Evolutionary conservation across 2,888 invertebrate species (phyloP).

Genomic region (Phoronis australis): DNA sequence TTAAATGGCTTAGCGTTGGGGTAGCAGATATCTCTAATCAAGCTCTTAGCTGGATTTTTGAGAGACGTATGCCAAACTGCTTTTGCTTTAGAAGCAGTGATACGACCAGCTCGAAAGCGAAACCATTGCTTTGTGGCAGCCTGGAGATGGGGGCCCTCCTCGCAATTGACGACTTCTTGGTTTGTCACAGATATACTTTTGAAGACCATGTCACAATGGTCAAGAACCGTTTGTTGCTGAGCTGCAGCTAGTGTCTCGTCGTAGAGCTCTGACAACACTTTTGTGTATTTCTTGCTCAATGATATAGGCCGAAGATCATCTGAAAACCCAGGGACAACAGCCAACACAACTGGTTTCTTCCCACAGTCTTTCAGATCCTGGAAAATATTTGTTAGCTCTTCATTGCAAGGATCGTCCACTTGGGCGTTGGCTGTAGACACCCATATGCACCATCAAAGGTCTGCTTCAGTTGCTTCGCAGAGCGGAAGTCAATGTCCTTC

Average conservation of each 20-base stretch:
- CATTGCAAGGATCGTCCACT: too few species aligned
- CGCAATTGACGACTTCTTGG: slow-evolving; percentile 3
- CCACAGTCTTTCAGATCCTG: background rate
- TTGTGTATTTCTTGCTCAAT: background rate
- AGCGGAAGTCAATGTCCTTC: background rate
- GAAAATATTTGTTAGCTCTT: background rate
- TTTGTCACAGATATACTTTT: slow-evolving; percentile 8
- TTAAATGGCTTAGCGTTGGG: slow-evolving; percentile 1
- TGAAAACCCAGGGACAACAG: background rate
- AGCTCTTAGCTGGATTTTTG: background rate
- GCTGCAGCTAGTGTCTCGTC: background rate
- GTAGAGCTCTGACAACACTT: slow-evolving; percentile 1
- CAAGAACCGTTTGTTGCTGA: background rate
- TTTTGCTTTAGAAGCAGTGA: slow-evolving; percentile 13
- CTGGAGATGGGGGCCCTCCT: slow-evolving; percentile 7
- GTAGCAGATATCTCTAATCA: slow-evolving; percentile 8
- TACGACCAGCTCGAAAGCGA: slow-evolving; percentile 11
- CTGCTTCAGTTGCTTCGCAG: background rate
- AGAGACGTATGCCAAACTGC: slow-evolving; percentile 5
- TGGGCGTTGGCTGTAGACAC: too few species aligned
- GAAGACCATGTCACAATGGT: background rate
- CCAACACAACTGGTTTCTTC: background rate
- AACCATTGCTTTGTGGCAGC: slow-evolving; percentile 7
- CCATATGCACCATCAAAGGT: background rate
- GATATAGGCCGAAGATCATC: background rate